Evolutionary conservation across 37 sponge, comb jelly and placozoan species (phyloP), one percentile per base, ranked within the genome.

Genomic region (Halichondria panicea): DNA sequence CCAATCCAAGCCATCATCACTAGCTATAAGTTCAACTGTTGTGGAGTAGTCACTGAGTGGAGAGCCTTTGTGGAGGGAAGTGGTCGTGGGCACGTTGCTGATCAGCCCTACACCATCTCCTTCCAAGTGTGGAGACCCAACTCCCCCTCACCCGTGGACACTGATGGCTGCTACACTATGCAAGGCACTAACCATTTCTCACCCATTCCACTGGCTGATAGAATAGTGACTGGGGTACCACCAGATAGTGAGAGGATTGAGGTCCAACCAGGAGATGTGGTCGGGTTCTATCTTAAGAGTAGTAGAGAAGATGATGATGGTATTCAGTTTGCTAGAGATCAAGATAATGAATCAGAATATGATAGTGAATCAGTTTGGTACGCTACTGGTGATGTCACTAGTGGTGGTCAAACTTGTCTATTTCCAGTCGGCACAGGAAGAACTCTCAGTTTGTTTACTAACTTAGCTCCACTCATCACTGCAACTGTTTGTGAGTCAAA

Each of bases 1-100:
- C n/a, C n/a, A n/a, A n/a, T n/a, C n/a, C 80, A 69, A 32, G 70
- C 61, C 61, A 68, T 79, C 30, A 68, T 79, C 36, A 39, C 80
- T 40, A 59, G 57, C 59, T 79, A 79, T 45, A 35, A 42, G 42
- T 79, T 79, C 44, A 3, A 56, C 21, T 79, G 80, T 43, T 79
- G 57, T 79, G 80, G 80, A 4, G 70, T 60, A 21, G 45, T 79
- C 36, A 79, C 69, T 44, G 61, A 55, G 36, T 79, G 80, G 80
- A 43, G 69, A 42, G 69, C 70, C 0, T 57, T 34, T 59, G 80
- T 79, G 32, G 30, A 58, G 32, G 61, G 44, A 30, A 25, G 61
- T 24, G 48, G 61, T 35, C 24, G 43, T 32, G 19, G 1, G 28
- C 57, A 72, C 56, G n/a, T n/a, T n/a, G n/a, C n/a, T 4, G 57